Conservation (phyloP, 2,888 invertebrate genomes). For the Alviniconcha strummeri region DNA sequence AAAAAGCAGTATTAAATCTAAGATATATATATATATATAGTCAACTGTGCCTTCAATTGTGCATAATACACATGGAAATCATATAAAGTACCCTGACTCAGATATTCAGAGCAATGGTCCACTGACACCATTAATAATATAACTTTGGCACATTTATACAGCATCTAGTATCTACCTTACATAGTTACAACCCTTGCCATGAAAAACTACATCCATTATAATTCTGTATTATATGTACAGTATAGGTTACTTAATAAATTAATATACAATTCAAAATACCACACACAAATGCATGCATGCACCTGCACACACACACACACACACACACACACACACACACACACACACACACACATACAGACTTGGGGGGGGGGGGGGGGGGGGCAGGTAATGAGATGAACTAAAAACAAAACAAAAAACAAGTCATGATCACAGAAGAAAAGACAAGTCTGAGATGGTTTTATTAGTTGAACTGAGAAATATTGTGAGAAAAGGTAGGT, state of each 20-base stretch:
- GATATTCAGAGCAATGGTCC: no score
- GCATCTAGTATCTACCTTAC: background rate
- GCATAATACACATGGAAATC: no score
- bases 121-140: background rate
- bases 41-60: no score
- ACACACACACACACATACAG: background rate
- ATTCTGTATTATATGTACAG: background rate
- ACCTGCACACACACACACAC: background rate
- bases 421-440: background rate
- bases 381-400: background rate
- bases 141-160: background rate
- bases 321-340: constrained; percentile 1
- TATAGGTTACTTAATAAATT: background rate
- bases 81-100: no score
- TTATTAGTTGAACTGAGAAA: background rate
- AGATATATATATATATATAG: no score
- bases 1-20: no score
- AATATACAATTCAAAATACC: background rate
- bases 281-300: background rate
- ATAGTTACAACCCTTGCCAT: background rate
- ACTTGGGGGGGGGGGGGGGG: background rate
- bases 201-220: background rate
- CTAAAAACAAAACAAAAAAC: background rate
- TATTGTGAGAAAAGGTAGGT: background rate
- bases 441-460: background rate